Percentiles rank a stretch among this genome's conserved stretches.
Evolutionary conservation across 2,888 invertebrate species (phyloP).

Genomic region (Aquatica leii): DNA sequence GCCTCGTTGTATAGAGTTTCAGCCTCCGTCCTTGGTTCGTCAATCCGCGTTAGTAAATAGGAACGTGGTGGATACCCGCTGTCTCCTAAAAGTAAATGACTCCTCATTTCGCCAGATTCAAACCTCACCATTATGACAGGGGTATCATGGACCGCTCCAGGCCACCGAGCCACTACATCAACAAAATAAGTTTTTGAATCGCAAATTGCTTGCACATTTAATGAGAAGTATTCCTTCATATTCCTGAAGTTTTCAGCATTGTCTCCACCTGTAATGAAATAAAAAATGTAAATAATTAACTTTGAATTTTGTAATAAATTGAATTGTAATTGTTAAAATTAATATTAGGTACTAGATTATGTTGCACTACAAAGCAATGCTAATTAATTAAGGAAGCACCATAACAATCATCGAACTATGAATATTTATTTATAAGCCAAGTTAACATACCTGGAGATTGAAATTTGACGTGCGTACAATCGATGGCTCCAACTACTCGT

Average conservation of each 20-base stretch:
- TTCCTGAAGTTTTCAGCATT: neutral
- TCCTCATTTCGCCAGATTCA: neutral
- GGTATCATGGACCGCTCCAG: neutral
- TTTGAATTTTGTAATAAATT: no score
- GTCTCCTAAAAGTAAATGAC: neutral
- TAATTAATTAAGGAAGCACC: no score
- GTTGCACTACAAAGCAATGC: no score
- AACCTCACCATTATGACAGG: neutral
- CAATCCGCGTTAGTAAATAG: neutral
- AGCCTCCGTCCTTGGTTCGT: neutral
- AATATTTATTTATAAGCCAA: no score
- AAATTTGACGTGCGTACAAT: no score
- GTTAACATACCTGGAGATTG: conserved; percentile 20
- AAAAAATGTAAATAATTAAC: neutral
- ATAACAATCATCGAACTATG: no score
- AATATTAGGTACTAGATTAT: no score
- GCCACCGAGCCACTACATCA: neutral
- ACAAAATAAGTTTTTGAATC: neutral
- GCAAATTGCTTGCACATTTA: neutral
- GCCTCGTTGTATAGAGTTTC: conserved; percentile 1
- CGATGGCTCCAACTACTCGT: no score
- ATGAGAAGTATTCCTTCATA: no score
- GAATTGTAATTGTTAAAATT: no score
- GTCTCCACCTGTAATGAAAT: neutral
- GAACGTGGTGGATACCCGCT: neutral